Evolutionary conservation across 2,888 invertebrate genomes (phyloP), one percentile per base, ranked within the genome.

Genomic region (Rhodophaea formosa): DNA sequence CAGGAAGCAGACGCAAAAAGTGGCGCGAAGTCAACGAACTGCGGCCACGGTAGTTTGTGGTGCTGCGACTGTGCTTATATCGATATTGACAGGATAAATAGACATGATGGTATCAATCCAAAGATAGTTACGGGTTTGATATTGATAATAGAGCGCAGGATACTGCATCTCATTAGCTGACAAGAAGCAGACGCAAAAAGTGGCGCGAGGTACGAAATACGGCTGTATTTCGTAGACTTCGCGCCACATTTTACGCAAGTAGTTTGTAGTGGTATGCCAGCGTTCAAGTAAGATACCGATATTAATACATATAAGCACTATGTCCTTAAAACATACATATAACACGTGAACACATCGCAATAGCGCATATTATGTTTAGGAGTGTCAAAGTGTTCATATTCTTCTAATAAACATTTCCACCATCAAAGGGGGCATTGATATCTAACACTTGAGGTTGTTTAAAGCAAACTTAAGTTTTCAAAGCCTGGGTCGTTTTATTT

Each of bases 1-100:
- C 80, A 72, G 83, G 81, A 84, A 80, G 72, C 71, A 68, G 69
- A 67, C 65, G 77, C 74, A 80, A 82, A 84, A 82, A 80, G 74
- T 77, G 67, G 62, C 68, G 74, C 65, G 59, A 62, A 59, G 68
- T 67, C 67, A 64, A 62, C 57, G 67, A 59, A 64, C 63, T 65
- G 65, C 43, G 6, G 42, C 42, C 59, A 61, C 63, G 58, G 64
- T 67, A 63, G 62, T 62, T 60, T 53, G 60, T 67, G 58, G 63
- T 60, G 62, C 8, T 29, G 52, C 7, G 23, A 23, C 47, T 16
- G 0, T 3, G 7, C 5, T 16, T 23, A 7, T 49, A 29, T 56
- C 47, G 56, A 56, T 47, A 42, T 56, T 43, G 53, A 44, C 30
- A 14, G 8, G 3, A 5, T 23, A 23, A 23, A 23, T 23, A 23